Evolutionary conservation across 1,140 invertebrate genomes (phyloP), one percentile per base, ranked within the genome.

Genomic region (Pogonus chalceus): DNA sequence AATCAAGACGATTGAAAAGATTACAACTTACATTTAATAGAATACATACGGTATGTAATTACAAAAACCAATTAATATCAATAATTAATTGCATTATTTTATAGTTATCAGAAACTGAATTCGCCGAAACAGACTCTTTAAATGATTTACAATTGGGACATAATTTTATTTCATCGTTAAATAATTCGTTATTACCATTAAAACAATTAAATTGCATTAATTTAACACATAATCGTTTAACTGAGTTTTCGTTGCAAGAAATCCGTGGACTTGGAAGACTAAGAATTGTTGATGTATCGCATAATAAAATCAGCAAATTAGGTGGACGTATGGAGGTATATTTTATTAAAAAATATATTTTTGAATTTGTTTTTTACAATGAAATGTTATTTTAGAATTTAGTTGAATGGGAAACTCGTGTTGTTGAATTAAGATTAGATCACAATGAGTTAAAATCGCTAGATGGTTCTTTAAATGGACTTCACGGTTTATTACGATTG

Each of bases 241-340:
- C 72, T 2, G 84, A 87, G 62, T 90, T 90, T 67, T 87, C 84
- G 0, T 77, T 88, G 60, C 77, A 82, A 58, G 84, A 88, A 61
- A 77, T 90, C 9, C 79, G 81, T 43, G 86, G 87, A 0, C 62
- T 90, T 20, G 76, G 79, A 16, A 76, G 76, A 50, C 64, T 90
- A 0, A 76, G 76, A 39, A 67, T 80, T 2, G 76, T 89, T 7
- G 86, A 88, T 69, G 69, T 89, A 7, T 88, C 86, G 1, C 76
- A 81, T 65, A 90, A 90, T 64, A 79, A 76, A 65, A 89, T 90
- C 26, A 73, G 69, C 21, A 75, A 72, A 20, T 66, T 90, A 0
- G 75, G 75, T 22, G 82, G 83, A 35, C 77, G 80, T 20, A 80
- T 81, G 35, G 82, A 85, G 72, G 83, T 85, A 72, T 70, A n/a